phyloP scores from a whole-genome alignment of 92 coral and sea anemone species.

The Palythoa caribaeorum region DNA sequence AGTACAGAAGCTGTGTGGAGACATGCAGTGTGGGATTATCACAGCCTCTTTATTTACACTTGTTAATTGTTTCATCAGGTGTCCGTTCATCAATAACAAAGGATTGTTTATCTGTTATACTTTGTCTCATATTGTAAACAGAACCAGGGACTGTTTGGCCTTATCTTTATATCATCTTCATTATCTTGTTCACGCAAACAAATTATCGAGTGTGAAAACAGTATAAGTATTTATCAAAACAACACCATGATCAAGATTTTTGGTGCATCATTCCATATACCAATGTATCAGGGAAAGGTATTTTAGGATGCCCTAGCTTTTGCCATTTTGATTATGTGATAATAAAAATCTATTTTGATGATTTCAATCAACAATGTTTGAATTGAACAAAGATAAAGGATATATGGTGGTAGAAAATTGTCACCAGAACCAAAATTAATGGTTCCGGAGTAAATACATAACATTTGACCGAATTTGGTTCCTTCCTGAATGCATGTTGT shows the following conservation, averaged over 20 bases:
- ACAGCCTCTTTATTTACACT: slow-evolving; percentile 27
- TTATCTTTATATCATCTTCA: slow-evolving; percentile 42
- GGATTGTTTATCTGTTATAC: slow-evolving; percentile 19
- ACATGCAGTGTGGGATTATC: neutral
- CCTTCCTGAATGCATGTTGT: slow-evolving; percentile 30
- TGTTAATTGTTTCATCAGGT: slow-evolving; percentile 43
- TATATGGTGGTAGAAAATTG: neutral
- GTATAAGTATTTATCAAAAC: slow-evolving; percentile 26
- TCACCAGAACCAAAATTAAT: slow-evolving; percentile 31
- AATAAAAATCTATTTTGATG: neutral
- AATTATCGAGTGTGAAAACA: slow-evolving; percentile 56
- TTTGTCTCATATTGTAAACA: slow-evolving; percentile 26
- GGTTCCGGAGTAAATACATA: slow-evolving; percentile 39
- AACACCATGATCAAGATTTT: neutral
- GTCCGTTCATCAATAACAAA: neutral
- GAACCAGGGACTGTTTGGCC: slow-evolving; percentile 9
- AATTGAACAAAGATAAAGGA: neutral
- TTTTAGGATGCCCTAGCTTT: neutral
- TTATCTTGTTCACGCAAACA: slow-evolving; percentile 70
- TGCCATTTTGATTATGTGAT: neutral
- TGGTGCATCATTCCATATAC: neutral
- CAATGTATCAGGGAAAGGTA: neutral
- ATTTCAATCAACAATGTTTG: slow-evolving; percentile 18
- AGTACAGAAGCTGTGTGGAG: neutral
- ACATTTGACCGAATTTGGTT: slow-evolving; percentile 15